Evolutionary conservation across 2,888 invertebrate species (phyloP), one percentile per base, ranked within the genome.

Genomic region (Drosophila koepferae): DNA sequence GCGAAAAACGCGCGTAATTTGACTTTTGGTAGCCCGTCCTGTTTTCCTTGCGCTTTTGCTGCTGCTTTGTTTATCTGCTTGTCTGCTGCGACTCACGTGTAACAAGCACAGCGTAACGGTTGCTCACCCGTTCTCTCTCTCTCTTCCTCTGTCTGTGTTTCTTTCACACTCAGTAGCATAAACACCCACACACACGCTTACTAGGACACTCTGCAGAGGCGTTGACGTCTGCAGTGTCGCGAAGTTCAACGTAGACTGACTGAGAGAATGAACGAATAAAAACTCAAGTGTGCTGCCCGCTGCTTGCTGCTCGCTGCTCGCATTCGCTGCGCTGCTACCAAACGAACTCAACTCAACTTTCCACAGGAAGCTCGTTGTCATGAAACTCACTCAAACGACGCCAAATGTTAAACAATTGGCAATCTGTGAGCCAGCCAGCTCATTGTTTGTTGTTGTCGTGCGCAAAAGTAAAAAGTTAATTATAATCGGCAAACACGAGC

Each of bases 221-320:
- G 68, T 55, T 59, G 62, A 83, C 80, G 84, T 85, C 80, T 81
- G 81, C 77, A 81, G 82, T 77, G 81, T 80, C 77, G 83, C 83
- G 86, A 82, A 80, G 84, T 83, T 86, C 85, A 82, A 80, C 80
- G 80, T 82, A 74, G 82, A 91, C 91, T 86, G 73, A 82, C 66
- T 56, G 61, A 46, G 59, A 64, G 51, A 46, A 56, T 56, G 16
- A 66, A 48, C 56, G 44, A 63, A 46, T 63, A 40, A 58, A 62
- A 60, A 62, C 53, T 60, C 67, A 72, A 67, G 64, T 55, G 28
- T 28, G 60, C 65, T 71, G 28, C 28, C 28, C 28, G 28, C 28
- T 28, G 28, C 28, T 28, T 5, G 59, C 65, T 72, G 77, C 54
- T 41, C 54, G 65, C 55, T 67, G 54, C 56, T 55, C 34, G 60